Percentiles rank a stretch among this genome's conserved stretches.
Conservation (phyloP, 2,113 vertebrate species). For the Propithecus coquereli region DNA sequence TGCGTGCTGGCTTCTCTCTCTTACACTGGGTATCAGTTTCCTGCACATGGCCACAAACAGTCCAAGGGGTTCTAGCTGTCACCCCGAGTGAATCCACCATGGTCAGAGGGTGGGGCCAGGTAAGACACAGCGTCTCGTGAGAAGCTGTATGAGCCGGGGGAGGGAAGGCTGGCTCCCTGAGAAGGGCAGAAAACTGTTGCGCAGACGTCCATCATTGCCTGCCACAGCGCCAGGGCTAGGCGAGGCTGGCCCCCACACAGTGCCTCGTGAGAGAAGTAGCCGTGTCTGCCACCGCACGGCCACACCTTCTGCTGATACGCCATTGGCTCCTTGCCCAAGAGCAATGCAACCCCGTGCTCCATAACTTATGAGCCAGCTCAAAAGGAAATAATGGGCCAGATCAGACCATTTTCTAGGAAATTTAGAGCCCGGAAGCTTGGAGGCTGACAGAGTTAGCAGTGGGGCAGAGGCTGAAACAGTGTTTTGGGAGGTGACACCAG, state of each 20-base stretch:
- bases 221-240: neutral
- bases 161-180: neutral
- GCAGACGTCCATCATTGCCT: neutral
- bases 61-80: neutral
- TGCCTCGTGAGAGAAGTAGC: neutral
- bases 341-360: neutral
- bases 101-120: neutral
- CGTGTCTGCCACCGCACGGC: accelerated
- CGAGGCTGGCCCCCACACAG: neutral
- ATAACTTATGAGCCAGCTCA: neutral
- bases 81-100: neutral
- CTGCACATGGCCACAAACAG: neutral
- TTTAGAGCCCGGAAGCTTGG: neutral
- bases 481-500: neutral
- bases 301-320: neutral
- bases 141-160: neutral
- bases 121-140: neutral
- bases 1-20: neutral
- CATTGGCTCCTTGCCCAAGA: neutral
- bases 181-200: neutral
- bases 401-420: neutral
- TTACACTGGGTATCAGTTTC: neutral
- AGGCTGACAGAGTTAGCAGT: neutral
- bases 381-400: neutral
- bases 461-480: neutral